Evolutionary conservation across 2,888 invertebrate genomes (phyloP).

Genomic region (Drosophila dives): DNA sequence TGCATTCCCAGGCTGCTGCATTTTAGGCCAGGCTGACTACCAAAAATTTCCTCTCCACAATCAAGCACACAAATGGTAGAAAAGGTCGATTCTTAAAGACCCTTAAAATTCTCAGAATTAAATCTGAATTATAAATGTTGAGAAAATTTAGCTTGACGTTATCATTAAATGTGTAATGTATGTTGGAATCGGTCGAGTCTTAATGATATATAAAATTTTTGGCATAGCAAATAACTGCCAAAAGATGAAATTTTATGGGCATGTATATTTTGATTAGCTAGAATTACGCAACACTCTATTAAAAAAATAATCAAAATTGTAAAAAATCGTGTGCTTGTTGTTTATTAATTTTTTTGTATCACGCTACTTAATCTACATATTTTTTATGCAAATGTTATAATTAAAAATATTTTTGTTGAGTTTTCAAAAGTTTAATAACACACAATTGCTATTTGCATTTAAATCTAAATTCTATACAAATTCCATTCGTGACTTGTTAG

Average conservation of each 20-base stretch:
- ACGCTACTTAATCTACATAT: not conserved
- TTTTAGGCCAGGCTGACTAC: conserved; percentile 15
- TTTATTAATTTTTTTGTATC: not conserved
- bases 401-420: not conserved
- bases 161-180: not conserved
- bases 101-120: not conserved
- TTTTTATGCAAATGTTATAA: not conserved
- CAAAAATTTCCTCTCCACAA: conserved; percentile 15
- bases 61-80: not conserved
- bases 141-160: not conserved
- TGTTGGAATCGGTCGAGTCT: not conserved
- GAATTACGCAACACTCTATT: not conserved
- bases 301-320: not conserved
- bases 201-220: not conserved
- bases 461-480: conserved; percentile 14
- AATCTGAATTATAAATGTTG: not conserved
- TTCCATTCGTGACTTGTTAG: conserved; percentile 12
- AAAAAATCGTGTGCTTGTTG: not conserved
- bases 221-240: not conserved
- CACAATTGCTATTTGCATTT: conserved; percentile 23
- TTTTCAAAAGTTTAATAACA: not conserved
- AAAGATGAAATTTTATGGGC: not conserved
- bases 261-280: not conserved
- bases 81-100: not conserved
- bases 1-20: conserved; percentile 38